Base-by-base conservation (phyloP, 1,140 invertebrate genomes). In the Melanaphis sacchari region DNA sequence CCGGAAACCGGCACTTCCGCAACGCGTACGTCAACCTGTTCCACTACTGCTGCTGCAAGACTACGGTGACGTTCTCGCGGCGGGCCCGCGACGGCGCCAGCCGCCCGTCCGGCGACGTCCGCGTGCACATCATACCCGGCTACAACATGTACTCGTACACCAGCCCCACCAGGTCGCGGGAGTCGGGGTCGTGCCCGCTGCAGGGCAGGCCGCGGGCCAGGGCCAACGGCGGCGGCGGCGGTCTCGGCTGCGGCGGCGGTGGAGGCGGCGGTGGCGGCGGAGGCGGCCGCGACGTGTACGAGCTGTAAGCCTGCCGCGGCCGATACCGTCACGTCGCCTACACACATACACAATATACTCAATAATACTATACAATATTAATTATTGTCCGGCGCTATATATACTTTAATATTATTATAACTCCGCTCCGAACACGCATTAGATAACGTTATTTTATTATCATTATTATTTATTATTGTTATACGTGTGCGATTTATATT, bases 1-100 rank as follows among this genome's bases (percentile, higher is more conserved):
- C 96, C 0, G 95, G 96, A 6, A 97, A 97, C 94, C 95, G 96
- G 0, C 96, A 97, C 94, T 98, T 97, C 94, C 95, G 97, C n/a
- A 96, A 96, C 93, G 97, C 97, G 8, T 98, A 97, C 94, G 95
- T 97, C 40, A 97, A 97, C 94, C 95, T 98, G 22, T 98, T 98
- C 94, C 96, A 98, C 94, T 98, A 98, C 94, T 98, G 97, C 94
- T 98, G 97, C 94, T 98, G 97, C 95, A 98, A 98, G 95, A 97
- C 96, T 15, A 97, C 97, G 9, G 96, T 98, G 18, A 96, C 97
- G 41, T 96, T 97, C 93, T 96, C 97, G 0, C 95, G 97, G 21
- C 95, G 97, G 93, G 95, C 96, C 26, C 95, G 97, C 46, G 95
- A 96, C n/a, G 96, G 96, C 41, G 94, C 95, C 9, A 94, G 95